These are phyloP conservation scores for Tricholauxania praeusta DNA, from an alignment of 2,888 invertebrate genomes.

Conservation along the genomic window DNA sequence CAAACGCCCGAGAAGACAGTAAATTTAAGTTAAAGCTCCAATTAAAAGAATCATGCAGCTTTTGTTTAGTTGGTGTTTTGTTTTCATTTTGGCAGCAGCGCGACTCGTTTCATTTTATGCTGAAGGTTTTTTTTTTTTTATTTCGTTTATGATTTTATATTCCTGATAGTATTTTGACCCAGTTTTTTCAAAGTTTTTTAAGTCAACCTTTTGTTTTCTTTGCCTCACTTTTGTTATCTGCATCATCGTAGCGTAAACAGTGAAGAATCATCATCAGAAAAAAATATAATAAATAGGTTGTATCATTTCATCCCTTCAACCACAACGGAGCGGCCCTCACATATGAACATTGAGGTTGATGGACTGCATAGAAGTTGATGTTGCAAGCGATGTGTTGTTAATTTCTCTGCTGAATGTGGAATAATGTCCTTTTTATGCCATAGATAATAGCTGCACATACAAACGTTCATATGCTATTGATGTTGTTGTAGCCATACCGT, in stretches of 20 bases:
- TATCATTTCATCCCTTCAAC: background rate
- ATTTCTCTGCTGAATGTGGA: constrained; percentile 14
- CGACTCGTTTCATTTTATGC: background rate
- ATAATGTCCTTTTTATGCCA: constrained; percentile 23
- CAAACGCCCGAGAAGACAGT: background rate
- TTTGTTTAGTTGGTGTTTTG: background rate
- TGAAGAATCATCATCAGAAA: too few species aligned
- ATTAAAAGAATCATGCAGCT: constrained; percentile 8
- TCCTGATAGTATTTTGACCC: constrained; percentile 38
- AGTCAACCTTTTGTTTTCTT: constrained; percentile 3
- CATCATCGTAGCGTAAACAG: constrained; percentile 23
- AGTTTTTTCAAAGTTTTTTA: constrained; percentile 36
- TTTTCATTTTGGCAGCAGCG: constrained; percentile 1
- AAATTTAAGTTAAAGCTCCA: constrained; percentile 3
- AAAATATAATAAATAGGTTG: too few species aligned
- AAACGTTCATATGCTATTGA: too few species aligned
- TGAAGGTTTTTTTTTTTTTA: constrained; percentile 23
- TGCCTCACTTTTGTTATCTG: background rate
- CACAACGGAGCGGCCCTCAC: background rate
- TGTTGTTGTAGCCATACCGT: too few species aligned
- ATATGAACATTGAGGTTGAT: constrained; percentile 34
- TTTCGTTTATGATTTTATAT: constrained; percentile 24
- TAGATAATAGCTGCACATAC: too few species aligned
- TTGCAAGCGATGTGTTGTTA: background rate
- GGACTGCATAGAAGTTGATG: constrained; percentile 29